Base-by-base conservation (phyloP, 2,888 invertebrate species). In the Lithodes maja region DNA sequence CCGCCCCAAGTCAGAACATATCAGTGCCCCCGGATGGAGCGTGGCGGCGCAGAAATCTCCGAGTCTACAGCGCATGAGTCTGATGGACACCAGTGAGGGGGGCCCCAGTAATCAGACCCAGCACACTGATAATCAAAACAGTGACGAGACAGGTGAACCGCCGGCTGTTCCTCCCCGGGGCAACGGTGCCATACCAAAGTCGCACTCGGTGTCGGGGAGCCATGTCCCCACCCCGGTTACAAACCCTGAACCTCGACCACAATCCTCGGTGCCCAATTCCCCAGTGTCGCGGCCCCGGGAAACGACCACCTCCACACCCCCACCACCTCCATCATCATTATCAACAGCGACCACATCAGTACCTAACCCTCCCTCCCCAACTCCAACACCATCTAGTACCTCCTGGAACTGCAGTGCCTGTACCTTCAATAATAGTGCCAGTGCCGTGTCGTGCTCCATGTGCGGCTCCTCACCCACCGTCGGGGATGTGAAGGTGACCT, bases 341-440 rank as follows among this genome's bases (percentile, higher is more conserved):
- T 5, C 5, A 75, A 92, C 93, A 95, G 93, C 61, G 12, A 17
- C 71, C 15, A 17, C 71, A 12, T 33, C 82, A 49, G 49, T 69
- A n/a, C 50, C 68, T n/a, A n/a, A 5, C n/a, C 5, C 3, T 3
- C 69, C 82, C 61, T 55, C 84, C 15, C 83, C n/a, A 12, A 50
- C 87, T 52, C 9, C 50, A 50, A 17, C 82, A 50, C 61, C 49
- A 52, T 82, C 81, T 61, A 17, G 84, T 50, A 84, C 90, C 90
- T 92, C 92, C 69, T 93, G 93, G 93, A 93, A 93, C 49, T 93
- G 93, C 87, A 87, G 93, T 9, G 92, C 93, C 69, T 94, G 94
- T 90, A 93, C 94, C 12, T 93, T 93, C 90, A 92, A 93, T 33
- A 93, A 93, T 90, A 92, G 92, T 17, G 91, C 92, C 78, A 92